These are phyloP conservation scores for Ectobius pallidus DNA, from an alignment of 2,888 invertebrate species.

Conservation along the genomic window DNA sequence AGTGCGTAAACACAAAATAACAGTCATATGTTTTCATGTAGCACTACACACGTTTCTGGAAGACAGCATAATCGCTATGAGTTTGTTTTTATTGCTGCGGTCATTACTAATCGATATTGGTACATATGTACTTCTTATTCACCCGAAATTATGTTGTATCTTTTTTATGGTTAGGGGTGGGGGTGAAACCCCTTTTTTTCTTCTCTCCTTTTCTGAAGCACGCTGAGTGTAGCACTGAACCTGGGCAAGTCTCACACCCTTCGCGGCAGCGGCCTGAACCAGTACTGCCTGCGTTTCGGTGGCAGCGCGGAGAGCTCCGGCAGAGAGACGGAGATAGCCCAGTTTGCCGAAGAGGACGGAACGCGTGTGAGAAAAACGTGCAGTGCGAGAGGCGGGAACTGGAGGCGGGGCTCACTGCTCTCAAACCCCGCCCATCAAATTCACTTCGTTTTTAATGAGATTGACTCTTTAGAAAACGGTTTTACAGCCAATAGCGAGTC, in stretches of 20 bases:
- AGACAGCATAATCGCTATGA: too few relatives aligned
- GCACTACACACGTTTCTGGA: too few relatives aligned
- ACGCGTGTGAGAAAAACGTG: not conserved
- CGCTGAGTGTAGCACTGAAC: too few relatives aligned
- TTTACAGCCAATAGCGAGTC: conserved; percentile 21
- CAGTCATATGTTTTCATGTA: too few relatives aligned
- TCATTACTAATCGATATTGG: too few relatives aligned
- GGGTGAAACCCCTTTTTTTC: too few relatives aligned
- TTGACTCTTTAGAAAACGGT: conserved; percentile 30
- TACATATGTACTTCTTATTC: too few relatives aligned
- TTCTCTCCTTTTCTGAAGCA: not conserved
- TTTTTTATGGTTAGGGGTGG: too few relatives aligned
- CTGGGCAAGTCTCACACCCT: conserved; percentile 11
- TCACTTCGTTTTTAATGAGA: conserved; percentile 28
- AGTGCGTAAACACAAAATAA: too few relatives aligned
- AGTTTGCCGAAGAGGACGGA: not conserved
- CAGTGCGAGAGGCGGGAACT: not conserved
- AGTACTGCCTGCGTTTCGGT: conserved; percentile 23
- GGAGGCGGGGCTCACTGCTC: not conserved
- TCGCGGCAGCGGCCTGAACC: conserved; percentile 20
- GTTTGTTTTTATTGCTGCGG: too few relatives aligned
- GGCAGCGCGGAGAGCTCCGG: conserved; percentile 26
- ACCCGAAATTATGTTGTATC: too few relatives aligned
- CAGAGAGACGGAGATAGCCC: not conserved
- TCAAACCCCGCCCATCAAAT: conserved; percentile 5